These are phyloP conservation scores for Mus minutoides DNA, from an alignment of 2,797 vertebrate species.

Conservation along the genomic window DNA sequence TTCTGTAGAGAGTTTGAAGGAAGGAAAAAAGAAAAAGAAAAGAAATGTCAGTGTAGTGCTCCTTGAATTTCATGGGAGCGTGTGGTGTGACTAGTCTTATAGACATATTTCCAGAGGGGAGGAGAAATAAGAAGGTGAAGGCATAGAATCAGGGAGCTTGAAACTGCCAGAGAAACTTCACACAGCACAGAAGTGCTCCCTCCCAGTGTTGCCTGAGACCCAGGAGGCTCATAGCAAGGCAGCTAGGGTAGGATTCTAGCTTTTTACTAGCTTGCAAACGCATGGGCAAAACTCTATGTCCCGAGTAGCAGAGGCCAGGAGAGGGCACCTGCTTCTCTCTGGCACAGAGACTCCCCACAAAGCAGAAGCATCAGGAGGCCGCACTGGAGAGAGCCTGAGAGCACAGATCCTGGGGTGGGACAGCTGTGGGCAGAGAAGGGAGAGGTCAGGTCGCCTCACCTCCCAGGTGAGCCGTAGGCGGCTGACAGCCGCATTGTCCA, in stretches of 20 bases:
- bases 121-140: background rate
- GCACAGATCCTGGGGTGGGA: background rate
- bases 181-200: background rate
- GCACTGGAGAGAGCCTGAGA: background rate
- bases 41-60: background rate
- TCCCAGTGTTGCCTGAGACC: background rate
- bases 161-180: background rate
- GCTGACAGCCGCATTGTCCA: slow-evolving; percentile 95
- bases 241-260: background rate
- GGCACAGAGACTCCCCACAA: background rate
- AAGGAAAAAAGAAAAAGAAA: slow-evolving; percentile 24
- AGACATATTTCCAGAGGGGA: background rate
- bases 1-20: slow-evolving; percentile 88
- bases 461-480: slow-evolving; percentile 97
- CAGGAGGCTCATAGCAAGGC: background rate
- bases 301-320: slow-evolving; percentile 16
- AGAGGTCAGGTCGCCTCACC: slow-evolving; percentile 86
- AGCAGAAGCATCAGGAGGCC: background rate
- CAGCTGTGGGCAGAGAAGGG: too few species aligned
- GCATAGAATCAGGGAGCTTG: background rate
- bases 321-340: background rate
- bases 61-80: background rate
- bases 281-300: background rate
- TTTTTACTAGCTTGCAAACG: background rate
- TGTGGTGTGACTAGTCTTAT: background rate